Conservation (phyloP, 2,113 vertebrate species). For the Zosterops borbonicus region DNA sequence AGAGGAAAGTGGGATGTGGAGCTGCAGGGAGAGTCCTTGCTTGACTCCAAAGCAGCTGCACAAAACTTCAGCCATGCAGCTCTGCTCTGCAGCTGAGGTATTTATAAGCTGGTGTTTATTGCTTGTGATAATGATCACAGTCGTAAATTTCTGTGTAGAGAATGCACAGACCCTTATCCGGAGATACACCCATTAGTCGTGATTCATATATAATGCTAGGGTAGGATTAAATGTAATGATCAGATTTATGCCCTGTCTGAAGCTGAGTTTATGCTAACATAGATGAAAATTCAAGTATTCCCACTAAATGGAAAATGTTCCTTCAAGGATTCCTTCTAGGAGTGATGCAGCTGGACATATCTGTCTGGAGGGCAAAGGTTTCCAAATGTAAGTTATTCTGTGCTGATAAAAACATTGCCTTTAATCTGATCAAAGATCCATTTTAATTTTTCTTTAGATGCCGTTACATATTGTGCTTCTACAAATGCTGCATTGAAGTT, state of each 20-base stretch:
- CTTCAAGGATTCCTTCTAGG: background rate
- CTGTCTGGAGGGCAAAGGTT: background rate
- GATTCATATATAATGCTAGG: background rate
- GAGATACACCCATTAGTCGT: background rate
- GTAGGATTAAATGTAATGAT: background rate
- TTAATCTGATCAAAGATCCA: background rate
- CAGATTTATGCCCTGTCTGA: background rate
- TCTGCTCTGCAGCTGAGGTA: background rate
- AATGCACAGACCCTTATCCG: background rate
- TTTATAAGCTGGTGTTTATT: background rate
- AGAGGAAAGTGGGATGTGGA: background rate
- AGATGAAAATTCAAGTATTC: background rate
- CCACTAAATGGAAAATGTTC: background rate
- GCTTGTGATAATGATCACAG: background rate
- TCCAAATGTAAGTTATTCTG: background rate
- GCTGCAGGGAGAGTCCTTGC: background rate
- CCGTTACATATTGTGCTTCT: background rate
- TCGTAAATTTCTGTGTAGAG: background rate
- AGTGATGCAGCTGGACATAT: background rate
- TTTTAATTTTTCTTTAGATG: background rate
- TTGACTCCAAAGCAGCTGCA: background rate
- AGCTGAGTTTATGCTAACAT: background rate
- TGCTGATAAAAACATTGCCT: background rate
- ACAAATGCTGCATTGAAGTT: background rate
- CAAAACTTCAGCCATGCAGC: background rate